Evolutionary conservation across 1,140 invertebrate genomes (phyloP), one percentile per base, ranked within the genome.

Genomic region (Diuraphis noxia): DNA sequence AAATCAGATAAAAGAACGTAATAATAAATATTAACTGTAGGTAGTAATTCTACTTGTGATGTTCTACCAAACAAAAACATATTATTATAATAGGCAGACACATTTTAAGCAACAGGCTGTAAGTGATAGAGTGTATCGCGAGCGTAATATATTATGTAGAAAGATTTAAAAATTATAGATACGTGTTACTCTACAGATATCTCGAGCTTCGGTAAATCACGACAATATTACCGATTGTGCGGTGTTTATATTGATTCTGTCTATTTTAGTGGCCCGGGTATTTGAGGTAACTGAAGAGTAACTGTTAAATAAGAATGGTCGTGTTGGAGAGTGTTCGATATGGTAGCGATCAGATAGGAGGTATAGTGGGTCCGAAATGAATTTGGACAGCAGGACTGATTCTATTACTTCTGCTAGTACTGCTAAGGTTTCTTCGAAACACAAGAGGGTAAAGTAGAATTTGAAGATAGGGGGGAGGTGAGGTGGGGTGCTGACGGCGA

Each of bases 381-480:
- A 36, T 87, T 87, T 56, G 46, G 85, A 87, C 85, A 87, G 85
- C 49, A 56, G 34, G 49, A 56, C 36, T 56, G 46, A 87, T 87
- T 87, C 46, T 38, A 87, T 30, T 36, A 87, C 49, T 30, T 56
- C 36, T 38, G 25, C 46, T 38, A 38, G 36, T 87, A 87, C 85
- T 87, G 40, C 34, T 87, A 87, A 21, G 36, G 49, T 56, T 87
- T 85, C 84, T 85, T 56, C n/a, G 85, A 56, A 56, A 56, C 34
- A 56, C 34, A 17, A 87, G 49, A 25, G 85, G 46, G 49, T 36
- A 38, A 40, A 52, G 49, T 56, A 17, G 46, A 87, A 87, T 87
- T 52, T 25, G 34, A 36, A 30, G 34, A 21, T 23, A 19, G 7
- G 43, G 30, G n/a, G 23, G 46, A 30, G 9, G 34, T 23, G 21